These are phyloP conservation scores for Solea solea DNA, from an alignment of 2,113 vertebrate genomes.

Conservation along the genomic window DNA sequence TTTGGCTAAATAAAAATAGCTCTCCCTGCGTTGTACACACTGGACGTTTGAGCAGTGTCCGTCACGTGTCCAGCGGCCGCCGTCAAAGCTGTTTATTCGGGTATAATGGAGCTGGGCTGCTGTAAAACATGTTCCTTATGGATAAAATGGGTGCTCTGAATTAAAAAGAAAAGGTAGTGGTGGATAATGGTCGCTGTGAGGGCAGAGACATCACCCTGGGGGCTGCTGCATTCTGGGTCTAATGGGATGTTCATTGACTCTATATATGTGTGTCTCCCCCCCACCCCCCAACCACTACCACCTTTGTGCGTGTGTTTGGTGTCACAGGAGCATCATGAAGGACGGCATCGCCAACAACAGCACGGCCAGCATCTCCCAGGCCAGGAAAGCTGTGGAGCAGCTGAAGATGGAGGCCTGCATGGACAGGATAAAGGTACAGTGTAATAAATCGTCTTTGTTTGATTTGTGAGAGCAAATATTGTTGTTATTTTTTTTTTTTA, in stretches of 20 bases:
- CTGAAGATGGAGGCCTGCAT: conserved; percentile 99
- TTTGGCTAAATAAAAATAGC: too few relatives aligned
- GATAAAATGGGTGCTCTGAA: conserved; percentile 50
- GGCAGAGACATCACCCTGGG: conserved; percentile 3
- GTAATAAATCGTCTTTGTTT: not conserved
- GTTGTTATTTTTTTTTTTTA: too few relatives aligned
- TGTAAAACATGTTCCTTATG: conserved; percentile 18
- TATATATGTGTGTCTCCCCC: not conserved
- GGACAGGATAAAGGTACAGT: conserved; percentile 94
- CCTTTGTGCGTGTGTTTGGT: conserved; percentile 23
- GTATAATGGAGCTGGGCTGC: conserved; percentile 45
- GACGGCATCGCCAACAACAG: conserved; percentile 91
- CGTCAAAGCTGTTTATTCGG: conserved; percentile 34
- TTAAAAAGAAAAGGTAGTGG: conserved; percentile 20
- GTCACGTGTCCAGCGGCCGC: conserved; percentile 47
- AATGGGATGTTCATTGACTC: conserved; percentile 40
- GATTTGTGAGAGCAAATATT: too few relatives aligned
- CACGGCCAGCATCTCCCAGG: conserved; percentile 95
- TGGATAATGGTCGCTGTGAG: conserved; percentile 21
- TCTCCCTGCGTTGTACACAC: too few relatives aligned
- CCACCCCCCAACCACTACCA: too few relatives aligned
- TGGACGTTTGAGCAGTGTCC: not conserved
- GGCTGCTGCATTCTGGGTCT: conserved; percentile 31
- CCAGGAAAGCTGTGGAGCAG: conserved; percentile 96
- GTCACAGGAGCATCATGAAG: conserved; percentile 87